Conservation (phyloP, 1,140 invertebrate genomes). For the Phenacoccus solenopsis region DNA sequence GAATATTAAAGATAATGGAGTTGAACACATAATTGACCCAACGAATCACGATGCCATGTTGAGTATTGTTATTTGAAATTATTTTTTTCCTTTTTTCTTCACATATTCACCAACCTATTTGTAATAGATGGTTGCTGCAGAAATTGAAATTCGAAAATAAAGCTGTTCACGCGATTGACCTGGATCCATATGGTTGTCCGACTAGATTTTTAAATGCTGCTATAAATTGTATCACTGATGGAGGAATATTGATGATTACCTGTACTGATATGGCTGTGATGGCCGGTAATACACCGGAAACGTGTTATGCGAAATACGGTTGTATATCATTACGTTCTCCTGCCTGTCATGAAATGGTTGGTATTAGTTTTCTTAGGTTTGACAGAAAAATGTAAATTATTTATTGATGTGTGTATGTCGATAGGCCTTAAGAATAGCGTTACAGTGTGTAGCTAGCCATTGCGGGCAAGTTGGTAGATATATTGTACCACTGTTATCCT, state of each 20-base stretch:
- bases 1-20: conserved; percentile 69
- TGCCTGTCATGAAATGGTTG: conserved; percentile 89
- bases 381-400: conserved; percentile 4
- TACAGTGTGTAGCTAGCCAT: conserved; percentile 79
- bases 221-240: conserved; percentile 64
- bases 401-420: conserved; percentile 26
- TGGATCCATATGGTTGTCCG: conserved; percentile 96
- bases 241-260: conserved; percentile 80
- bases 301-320: conserved; percentile 90
- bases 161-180: conserved; percentile 60
- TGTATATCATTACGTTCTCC: conserved; percentile 73
- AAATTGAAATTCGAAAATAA: conserved; percentile 4
- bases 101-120: neutral
- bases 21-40: conserved; percentile 57
- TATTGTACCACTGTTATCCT: conserved; percentile 76
- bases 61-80: conserved; percentile 28
- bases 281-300: conserved; percentile 89
- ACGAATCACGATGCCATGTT: conserved; percentile 72
- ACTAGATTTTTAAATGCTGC: conserved; percentile 86
- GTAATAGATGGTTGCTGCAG: neutral
- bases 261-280: conserved; percentile 97
- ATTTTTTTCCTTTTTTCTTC: neutral
- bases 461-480: conserved; percentile 88
- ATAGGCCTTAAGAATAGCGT: conserved; percentile 77
- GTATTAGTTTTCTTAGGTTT: conserved; percentile 20